These are phyloP conservation scores for Chironomus tepperi DNA, from an alignment of 1,140 invertebrate genomes.

Conservation along the genomic window DNA sequence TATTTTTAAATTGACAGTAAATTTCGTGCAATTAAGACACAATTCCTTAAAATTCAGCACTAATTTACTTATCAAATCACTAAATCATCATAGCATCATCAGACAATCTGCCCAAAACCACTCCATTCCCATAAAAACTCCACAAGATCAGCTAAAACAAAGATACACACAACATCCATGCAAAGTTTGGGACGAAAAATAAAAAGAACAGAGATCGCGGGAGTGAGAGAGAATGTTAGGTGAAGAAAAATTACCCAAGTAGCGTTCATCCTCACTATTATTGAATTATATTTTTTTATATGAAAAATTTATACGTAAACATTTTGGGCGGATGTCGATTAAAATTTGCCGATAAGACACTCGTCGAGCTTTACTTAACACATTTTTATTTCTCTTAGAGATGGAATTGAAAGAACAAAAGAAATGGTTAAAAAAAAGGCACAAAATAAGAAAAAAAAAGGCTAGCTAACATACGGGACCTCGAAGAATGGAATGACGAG, in stretches of 20 bases:
- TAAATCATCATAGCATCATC: too few relatives aligned
- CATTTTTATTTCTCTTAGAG: not conserved
- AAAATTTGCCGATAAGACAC: constrained; percentile 21
- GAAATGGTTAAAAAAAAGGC: not conserved
- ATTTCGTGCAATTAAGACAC: too few relatives aligned
- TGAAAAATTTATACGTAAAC: too few relatives aligned
- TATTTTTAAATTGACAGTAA: too few relatives aligned
- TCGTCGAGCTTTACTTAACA: constrained; percentile 15
- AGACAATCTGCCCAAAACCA: too few relatives aligned
- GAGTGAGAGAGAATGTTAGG: not conserved
- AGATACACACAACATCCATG: not conserved
- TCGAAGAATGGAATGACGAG: constrained; percentile 1
- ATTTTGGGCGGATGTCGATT: constrained; percentile 22
- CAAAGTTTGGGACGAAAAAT: not conserved
- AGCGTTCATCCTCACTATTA: constrained; percentile 21
- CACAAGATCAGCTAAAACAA: not conserved
- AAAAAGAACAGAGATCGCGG: too few relatives aligned
- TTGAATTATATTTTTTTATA: constrained; percentile 17
- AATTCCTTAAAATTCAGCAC: too few relatives aligned
- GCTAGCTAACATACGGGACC: not conserved
- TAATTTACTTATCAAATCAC: too few relatives aligned
- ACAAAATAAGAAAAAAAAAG: not conserved
- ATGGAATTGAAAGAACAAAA: not conserved
- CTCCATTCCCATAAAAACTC: too few relatives aligned
- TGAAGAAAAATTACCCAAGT: constrained; percentile 23